Base-by-base conservation (phyloP, 2,797 vertebrate species). In the Astyanax mexicanus region DNA sequence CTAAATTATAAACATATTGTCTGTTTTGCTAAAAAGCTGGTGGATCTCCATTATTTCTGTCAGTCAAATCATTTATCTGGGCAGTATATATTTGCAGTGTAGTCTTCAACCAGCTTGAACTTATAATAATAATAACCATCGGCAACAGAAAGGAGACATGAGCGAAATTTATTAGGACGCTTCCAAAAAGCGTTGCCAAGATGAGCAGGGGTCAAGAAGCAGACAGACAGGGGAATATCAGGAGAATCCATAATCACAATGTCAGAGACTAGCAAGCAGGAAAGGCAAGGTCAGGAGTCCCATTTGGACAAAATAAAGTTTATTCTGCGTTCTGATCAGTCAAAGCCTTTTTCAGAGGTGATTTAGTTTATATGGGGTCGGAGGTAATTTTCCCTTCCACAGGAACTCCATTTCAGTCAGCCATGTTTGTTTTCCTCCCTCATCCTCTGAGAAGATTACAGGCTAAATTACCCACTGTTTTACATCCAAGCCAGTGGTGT, bases 41-140 rank as follows among this genome's bases (percentile, higher is more conserved):
- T 15, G 3, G 35, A 1, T 62, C 35, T 62, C 58, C 32, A 21
- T 38, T 62, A 40, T 62, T 62, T 35, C 35, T 38, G 32, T 21
- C 58, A 37, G 57, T 19, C 3, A 38, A 21, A 8, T 62, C 19
- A 60, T 45, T 55, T 6, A 47, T 35, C 42, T 32, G 10, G 11
- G 27, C 55, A 47, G 23, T 32, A 9, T 61, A 17, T 72, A 60
- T 72, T 37, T 51, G 13, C 45, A n/a, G 45, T 5, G 42, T 61
- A 25, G 13, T 27, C 69, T 15, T n/a, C n/a, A n/a, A 0, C 9
- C 52, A 27, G 13, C 54, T n/a, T n/a, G n/a, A n/a, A n/a, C n/a
- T n/a, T n/a, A n/a, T n/a, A n/a, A n/a, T n/a, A n/a, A n/a, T n/a
- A n/a, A n/a, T n/a, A 55, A 29, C 4, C 5, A 17, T 52, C 21